Conservation (phyloP, 2,113 vertebrate genomes). For the Cygnus buccinator region DNA sequence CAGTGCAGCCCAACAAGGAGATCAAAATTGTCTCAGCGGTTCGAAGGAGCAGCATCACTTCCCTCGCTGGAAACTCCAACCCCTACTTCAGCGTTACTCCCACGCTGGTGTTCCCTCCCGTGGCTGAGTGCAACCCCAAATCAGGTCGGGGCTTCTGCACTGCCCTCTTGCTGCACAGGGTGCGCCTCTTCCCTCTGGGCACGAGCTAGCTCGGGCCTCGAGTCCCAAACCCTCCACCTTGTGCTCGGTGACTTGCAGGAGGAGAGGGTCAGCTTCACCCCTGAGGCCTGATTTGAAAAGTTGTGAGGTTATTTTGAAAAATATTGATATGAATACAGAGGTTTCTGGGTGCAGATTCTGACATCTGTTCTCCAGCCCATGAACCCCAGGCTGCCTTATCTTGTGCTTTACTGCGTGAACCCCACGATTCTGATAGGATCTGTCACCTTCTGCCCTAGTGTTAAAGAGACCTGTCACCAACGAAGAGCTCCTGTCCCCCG, state of each 20-base stretch:
- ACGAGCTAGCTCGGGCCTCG: fast-evolving
- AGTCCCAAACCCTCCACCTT: not conserved
- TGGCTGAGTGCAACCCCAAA: conserved; percentile 82
- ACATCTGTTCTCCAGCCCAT: not conserved
- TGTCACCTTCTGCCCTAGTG: conserved; percentile 74
- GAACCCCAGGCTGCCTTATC: not conserved
- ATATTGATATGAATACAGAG: not conserved
- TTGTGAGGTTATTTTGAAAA: not conserved
- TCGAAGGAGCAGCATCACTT: conserved; percentile 76
- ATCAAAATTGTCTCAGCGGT: conserved; percentile 70
- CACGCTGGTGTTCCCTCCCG: conserved; percentile 52
- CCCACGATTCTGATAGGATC: conserved; percentile 30
- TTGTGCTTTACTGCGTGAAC: not conserved
- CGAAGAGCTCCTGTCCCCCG: conserved; percentile 84
- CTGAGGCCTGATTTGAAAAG: not conserved
- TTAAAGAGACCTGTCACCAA: conserved; percentile 80
- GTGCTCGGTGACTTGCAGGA: not conserved
- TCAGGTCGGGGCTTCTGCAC: conserved; percentile 78
- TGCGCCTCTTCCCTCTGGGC: not conserved
- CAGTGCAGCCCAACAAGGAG: conserved; percentile 78
- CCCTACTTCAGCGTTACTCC: conserved; percentile 65
- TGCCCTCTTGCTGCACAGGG: not conserved
- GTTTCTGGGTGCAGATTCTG: not conserved
- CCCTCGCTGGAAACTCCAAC: conserved; percentile 70
- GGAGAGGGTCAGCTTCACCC: not conserved